phyloP scores from a whole-genome alignment of 1,140 invertebrate species.

The Brachionus paranguensis region DNA sequence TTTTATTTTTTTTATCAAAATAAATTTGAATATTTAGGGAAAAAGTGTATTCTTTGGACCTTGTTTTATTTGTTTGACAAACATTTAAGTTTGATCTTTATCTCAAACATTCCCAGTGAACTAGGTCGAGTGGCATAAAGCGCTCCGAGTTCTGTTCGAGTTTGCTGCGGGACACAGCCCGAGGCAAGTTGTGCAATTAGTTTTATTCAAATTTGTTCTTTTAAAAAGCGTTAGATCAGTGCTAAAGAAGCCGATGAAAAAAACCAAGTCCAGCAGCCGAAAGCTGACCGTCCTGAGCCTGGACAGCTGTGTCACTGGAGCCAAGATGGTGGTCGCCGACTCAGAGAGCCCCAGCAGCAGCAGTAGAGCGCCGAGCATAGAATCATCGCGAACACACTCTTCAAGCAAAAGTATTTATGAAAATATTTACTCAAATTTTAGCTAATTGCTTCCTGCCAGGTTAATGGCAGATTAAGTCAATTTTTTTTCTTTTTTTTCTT shows the following conservation, averaged over 20 bases:
- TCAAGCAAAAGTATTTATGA: not conserved
- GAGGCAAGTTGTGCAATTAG: not conserved
- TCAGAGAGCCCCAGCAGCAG: not conserved
- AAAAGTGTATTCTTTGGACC: not conserved
- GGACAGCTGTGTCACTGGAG: not conserved
- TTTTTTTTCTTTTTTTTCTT: not conserved
- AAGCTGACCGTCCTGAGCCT: not conserved
- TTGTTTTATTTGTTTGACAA: not conserved
- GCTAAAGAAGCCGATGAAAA: conserved; percentile 13
- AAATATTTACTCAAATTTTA: not conserved
- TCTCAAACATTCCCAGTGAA: not conserved
- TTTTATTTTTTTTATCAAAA: not conserved
- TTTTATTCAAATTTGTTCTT: not conserved
- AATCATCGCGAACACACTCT: not conserved
- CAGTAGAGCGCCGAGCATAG: conserved; percentile 6
- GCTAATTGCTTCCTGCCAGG: not conserved
- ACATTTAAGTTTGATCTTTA: not conserved
- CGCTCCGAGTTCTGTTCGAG: not conserved
- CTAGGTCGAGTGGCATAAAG: not conserved
- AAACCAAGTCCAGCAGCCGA: not conserved
- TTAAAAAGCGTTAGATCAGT: not conserved
- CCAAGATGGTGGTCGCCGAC: not conserved
- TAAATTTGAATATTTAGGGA: not conserved
- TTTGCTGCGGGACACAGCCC: not conserved
- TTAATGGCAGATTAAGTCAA: not conserved